Percentiles rank a stretch among this genome's conserved stretches.
Conservation (phyloP, 2,888 invertebrate genomes). For the Epistrophella euchroma region DNA sequence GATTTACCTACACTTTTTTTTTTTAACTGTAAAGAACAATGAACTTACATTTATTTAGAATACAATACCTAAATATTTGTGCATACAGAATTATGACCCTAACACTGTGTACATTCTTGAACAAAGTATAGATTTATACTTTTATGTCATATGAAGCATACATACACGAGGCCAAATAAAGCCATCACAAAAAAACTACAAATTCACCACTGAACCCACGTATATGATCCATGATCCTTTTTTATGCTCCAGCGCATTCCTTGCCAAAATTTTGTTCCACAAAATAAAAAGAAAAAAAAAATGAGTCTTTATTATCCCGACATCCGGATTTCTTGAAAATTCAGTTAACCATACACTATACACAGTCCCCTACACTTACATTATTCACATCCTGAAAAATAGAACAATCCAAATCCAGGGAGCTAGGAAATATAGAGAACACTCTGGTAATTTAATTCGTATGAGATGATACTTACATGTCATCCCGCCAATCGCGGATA, state of each 20-base stretch:
- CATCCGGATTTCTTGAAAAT: conserved; percentile 27
- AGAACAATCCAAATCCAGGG: conserved; percentile 43
- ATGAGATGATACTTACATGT: conserved; percentile 50
- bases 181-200: background rate
- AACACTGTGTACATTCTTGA: background rate
- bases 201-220: conserved; percentile 7
- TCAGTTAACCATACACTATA: conserved; percentile 11
- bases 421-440: conserved; percentile 5
- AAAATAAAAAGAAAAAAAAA: background rate
- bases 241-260: background rate
- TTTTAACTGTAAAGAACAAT: too few species aligned
- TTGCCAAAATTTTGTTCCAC: conserved; percentile 18
- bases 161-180: background rate
- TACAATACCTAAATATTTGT: background rate
- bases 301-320: conserved; percentile 1
- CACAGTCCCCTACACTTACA: conserved; percentile 15
- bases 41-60: too few species aligned
- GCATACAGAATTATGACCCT: background rate
- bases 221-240: background rate
- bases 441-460: conserved; percentile 62
- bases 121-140: background rate
- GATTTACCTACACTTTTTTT: too few species aligned
- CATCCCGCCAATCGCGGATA: conserved; percentile 72
- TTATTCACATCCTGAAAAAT: conserved; percentile 35
- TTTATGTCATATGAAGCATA: background rate